These are phyloP conservation scores for Lepidurus couesii DNA, from an alignment of 1,140 invertebrate species.

Conservation along the genomic window DNA sequence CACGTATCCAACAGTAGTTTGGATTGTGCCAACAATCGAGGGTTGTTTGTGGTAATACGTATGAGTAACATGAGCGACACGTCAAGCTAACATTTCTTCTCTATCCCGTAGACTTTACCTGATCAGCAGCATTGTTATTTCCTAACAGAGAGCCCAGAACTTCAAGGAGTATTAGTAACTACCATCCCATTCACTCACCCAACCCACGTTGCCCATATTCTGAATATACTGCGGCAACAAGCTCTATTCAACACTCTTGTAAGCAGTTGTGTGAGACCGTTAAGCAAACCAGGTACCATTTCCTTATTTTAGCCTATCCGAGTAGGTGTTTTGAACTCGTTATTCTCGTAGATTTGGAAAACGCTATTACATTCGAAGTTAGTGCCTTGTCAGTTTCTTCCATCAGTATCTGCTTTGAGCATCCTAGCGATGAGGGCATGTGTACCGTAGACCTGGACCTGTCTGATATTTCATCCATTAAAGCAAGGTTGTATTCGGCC, in stretches of 20 bases:
- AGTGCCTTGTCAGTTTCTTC: slow-evolving; percentile 81
- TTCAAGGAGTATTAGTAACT: slow-evolving; percentile 72
- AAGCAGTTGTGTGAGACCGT: slow-evolving; percentile 73
- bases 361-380: slow-evolving; percentile 82
- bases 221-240: slow-evolving; percentile 79
- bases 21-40: slow-evolving; percentile 62
- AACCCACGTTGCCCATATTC: slow-evolving; percentile 80
- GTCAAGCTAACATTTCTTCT: not conserved
- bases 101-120: slow-evolving; percentile 64
- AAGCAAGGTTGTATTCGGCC: not conserved
- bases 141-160: slow-evolving; percentile 70
- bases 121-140: slow-evolving; percentile 92
- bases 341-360: slow-evolving; percentile 57
- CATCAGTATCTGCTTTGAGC: slow-evolving; percentile 83
- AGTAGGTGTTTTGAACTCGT: slow-evolving; percentile 24
- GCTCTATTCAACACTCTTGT: slow-evolving; percentile 85
- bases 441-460: slow-evolving; percentile 86
- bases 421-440: slow-evolving; percentile 85
- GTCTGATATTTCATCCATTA: slow-evolving; percentile 40
- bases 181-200: slow-evolving; percentile 87
- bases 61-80: not conserved
- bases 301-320: slow-evolving; percentile 33
- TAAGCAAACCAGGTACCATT: slow-evolving; percentile 59
- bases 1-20: slow-evolving; percentile 62
- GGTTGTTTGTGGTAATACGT: slow-evolving; percentile 66